Evolutionary conservation across 2,888 invertebrate genomes (phyloP).

Genomic region (Oscheius onirici): DNA sequence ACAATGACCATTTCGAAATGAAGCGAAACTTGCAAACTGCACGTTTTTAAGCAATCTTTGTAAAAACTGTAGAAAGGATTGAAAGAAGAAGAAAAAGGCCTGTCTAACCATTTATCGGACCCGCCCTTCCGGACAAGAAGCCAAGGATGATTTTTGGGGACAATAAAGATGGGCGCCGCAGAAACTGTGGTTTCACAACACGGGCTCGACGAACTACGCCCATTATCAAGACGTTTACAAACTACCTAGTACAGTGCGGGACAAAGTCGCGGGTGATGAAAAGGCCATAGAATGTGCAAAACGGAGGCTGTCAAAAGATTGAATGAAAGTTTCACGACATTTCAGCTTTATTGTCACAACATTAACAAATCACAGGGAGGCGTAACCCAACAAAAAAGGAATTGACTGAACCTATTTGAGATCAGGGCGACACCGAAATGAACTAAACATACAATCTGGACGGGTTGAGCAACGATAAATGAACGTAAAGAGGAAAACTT

Average conservation of each 20-base stretch:
- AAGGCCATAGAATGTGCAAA: too few species aligned
- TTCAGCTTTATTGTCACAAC: too few species aligned
- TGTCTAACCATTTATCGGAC: too few species aligned
- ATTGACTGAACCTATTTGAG: neutral
- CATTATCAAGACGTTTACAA: neutral
- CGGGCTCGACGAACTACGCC: constrained; percentile 7
- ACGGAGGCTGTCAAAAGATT: too few species aligned
- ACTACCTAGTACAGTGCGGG: neutral
- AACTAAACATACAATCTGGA: neutral
- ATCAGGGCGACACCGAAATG: neutral
- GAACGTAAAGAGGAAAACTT: neutral
- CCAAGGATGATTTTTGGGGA: neutral
- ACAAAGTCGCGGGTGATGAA: neutral
- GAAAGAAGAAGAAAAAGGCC: neutral
- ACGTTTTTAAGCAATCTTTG: too few species aligned
- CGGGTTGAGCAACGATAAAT: neutral
- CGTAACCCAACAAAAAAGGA: neutral
- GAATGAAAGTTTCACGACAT: too few species aligned
- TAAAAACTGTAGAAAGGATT: neutral
- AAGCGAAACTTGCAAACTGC: too few species aligned
- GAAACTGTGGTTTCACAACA: neutral
- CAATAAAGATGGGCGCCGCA: neutral
- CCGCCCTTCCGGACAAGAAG: neutral
- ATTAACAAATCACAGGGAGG: too few species aligned
- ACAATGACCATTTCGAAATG: too few species aligned